A percentile compares a stretch with the other conserved stretches of the same genome.
phyloP scores from a whole-genome alignment of 1,140 invertebrate genomes.

The Belonocnema kinseyi region DNA sequence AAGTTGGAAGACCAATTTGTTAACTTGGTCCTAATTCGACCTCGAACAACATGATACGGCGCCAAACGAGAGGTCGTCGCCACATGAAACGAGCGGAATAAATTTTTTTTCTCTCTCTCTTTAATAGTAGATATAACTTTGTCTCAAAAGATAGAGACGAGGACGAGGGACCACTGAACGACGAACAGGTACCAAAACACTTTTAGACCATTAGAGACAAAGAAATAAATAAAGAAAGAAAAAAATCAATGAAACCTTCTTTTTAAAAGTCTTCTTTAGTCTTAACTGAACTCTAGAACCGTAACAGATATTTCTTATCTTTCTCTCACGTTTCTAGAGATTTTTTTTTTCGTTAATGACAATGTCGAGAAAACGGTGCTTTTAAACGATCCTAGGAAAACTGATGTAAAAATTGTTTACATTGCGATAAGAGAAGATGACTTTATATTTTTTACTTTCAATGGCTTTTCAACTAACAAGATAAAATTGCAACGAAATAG shows the following conservation, averaged over 20 bases:
- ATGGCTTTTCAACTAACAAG: too few relatives aligned
- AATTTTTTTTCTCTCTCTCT: not conserved
- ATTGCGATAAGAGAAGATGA: too few relatives aligned
- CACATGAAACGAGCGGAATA: slow-evolving; percentile 30
- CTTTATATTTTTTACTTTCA: too few relatives aligned
- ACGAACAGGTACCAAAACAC: slow-evolving; percentile 22
- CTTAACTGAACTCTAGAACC: not conserved
- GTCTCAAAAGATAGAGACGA: not conserved
- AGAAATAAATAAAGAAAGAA: not conserved
- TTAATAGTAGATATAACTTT: slow-evolving; percentile 13
- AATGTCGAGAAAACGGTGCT: not conserved
- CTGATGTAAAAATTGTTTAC: not conserved
- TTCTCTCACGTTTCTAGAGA: slow-evolving; percentile 5
- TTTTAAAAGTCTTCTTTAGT: slow-evolving; percentile 2
- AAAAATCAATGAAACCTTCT: slow-evolving; percentile 6
- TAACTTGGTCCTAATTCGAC: slow-evolving; percentile 51
- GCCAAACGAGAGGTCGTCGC: slow-evolving; percentile 34
- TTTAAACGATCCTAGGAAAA: not conserved
- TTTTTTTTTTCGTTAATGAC: not conserved
- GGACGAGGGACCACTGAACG: not conserved
- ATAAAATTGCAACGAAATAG: too few relatives aligned
- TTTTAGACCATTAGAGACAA: slow-evolving; percentile 22
- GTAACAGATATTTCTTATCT: slow-evolving; percentile 5
- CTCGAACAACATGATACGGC: slow-evolving; percentile 26
- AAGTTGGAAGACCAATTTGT: slow-evolving; percentile 52